These are phyloP conservation scores for Pomatorhinus ruficollis DNA, from an alignment of 2,113 vertebrate genomes.

Conservation along the genomic window DNA sequence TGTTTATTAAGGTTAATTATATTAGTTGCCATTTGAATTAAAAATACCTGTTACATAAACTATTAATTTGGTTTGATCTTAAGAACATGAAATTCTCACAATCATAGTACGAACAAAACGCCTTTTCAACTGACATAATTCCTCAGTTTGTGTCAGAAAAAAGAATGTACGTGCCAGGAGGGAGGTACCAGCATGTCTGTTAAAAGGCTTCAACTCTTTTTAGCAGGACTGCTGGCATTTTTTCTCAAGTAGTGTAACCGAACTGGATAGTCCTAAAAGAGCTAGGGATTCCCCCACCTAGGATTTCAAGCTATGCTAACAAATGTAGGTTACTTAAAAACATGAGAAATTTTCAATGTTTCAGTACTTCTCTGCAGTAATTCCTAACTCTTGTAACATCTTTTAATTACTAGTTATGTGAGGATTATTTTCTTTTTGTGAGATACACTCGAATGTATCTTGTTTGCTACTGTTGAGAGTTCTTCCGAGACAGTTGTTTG, in stretches of 20 bases:
- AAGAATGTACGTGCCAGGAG: accelerated
- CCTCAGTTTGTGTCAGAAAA: background rate
- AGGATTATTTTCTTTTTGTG: background rate
- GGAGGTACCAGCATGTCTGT: background rate
- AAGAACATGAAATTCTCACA: background rate
- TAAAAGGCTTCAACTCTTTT: background rate
- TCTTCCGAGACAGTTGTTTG: background rate
- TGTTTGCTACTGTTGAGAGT: background rate
- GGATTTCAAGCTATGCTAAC: background rate
- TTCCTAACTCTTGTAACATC: background rate
- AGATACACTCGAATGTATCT: background rate
- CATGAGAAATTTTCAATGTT: background rate
- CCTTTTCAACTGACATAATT: background rate
- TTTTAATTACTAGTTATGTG: background rate
- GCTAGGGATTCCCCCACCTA: background rate
- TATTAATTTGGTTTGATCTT: background rate
- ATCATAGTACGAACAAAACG: background rate
- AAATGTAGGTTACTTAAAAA: background rate
- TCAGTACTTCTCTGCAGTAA: background rate
- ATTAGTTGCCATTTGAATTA: background rate
- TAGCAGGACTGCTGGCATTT: background rate
- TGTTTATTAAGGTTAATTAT: background rate
- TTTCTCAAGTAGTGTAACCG: background rate
- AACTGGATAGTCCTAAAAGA: background rate
- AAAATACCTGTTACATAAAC: background rate